Percentiles rank a stretch among this genome's conserved stretches.
Conservation (phyloP, 1,140 invertebrate genomes). For the Zaprionus kolodkinae region DNA sequence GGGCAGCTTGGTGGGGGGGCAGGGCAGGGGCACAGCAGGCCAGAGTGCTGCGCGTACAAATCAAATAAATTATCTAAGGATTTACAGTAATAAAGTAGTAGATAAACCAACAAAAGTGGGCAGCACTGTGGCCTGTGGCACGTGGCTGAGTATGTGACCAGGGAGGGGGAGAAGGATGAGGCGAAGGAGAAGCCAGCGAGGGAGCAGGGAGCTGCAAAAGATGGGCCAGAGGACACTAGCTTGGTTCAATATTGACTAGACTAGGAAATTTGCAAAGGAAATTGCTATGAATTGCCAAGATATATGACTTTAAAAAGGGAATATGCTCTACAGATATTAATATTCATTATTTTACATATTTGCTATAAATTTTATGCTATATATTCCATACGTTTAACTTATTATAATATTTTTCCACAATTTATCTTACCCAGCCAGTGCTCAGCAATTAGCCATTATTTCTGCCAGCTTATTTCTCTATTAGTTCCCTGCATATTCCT, state of each 20-base stretch:
- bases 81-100: constrained; percentile 82
- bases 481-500: background rate
- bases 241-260: constrained; percentile 14
- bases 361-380: no score
- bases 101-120: constrained; percentile 71
- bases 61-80: constrained; percentile 82
- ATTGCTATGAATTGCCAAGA: background rate
- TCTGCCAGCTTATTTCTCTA: background rate
- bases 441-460: background rate
- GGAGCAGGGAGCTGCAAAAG: background rate
- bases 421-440: background rate
- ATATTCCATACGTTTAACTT: background rate
- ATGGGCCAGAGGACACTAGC: background rate
- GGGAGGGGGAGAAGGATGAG: background rate
- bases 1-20: background rate
- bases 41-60: constrained; percentile 72
- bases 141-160: constrained; percentile 32
- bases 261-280: constrained; percentile 6
- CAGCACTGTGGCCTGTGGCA: constrained; percentile 47
- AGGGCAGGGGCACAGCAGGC: background rate
- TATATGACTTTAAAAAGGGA: background rate
- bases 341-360: no score
- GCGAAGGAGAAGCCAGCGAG: no score
- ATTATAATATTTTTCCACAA: background rate
- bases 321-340: background rate